Conservation (phyloP, 2,888 invertebrate species). For the Microplitis manilae region DNA sequence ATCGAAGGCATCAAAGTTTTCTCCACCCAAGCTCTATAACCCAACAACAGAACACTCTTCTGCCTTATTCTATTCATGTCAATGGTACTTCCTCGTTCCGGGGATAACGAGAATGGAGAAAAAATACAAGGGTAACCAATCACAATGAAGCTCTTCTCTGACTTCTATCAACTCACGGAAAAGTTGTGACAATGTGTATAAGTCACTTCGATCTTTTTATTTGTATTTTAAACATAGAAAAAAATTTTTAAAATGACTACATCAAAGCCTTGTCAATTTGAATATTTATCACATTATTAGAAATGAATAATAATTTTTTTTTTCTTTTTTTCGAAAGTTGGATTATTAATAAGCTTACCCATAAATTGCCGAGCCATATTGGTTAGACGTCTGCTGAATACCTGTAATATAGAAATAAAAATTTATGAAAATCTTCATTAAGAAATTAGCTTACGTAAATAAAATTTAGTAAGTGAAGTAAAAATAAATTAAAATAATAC, state of each 20-base stretch:
- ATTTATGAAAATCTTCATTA: neutral
- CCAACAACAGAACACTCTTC: constrained; percentile 32
- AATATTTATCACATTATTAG: neutral
- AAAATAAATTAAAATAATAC: too few relatives aligned
- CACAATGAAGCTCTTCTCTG: constrained; percentile 60
- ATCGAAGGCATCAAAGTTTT: constrained; percentile 41
- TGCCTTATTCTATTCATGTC: constrained; percentile 37
- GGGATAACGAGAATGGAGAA: constrained; percentile 47
- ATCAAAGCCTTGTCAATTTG: too few relatives aligned
- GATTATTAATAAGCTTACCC: constrained; percentile 58
- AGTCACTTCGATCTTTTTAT: constrained; percentile 7
- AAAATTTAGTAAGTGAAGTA: too few relatives aligned
- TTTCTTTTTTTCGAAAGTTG: constrained; percentile 1
- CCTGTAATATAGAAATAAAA: constrained; percentile 55
- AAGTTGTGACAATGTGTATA: constrained; percentile 64
- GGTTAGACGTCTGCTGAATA: constrained; percentile 48
- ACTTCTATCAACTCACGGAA: constrained; percentile 69
- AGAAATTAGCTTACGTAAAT: too few relatives aligned
- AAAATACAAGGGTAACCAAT: constrained; percentile 64
- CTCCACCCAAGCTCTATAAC: constrained; percentile 35
- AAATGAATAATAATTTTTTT: neutral
- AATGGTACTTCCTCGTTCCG: constrained; percentile 36
- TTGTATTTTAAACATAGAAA: neutral
- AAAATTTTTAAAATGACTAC: neutral
- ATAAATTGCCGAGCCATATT: constrained; percentile 60